Evolutionary conservation across 2,888 invertebrate genomes (phyloP), one percentile per base, ranked within the genome.

Genomic region (Hofmannophila pseudospretella): DNA sequence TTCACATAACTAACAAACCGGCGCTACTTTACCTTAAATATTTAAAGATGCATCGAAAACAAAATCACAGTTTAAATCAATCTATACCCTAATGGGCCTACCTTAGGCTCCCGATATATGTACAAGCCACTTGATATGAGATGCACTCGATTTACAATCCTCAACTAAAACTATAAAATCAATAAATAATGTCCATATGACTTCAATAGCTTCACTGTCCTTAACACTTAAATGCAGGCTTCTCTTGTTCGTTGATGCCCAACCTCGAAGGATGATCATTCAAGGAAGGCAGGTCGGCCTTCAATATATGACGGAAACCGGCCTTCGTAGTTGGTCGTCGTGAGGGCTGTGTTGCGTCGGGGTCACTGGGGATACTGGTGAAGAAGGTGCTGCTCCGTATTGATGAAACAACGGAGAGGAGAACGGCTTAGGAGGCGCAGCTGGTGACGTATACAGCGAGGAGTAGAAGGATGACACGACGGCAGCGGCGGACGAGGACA

Each of bases 241-340:
- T 16, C 36, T 32, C 20, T 32, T 42, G 32, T 41, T 45, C 47
- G 42, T 49, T 43, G 50, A 40, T 63, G 74, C 73, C 74, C 51
- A 66, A 62, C 78, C 75, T 65, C 47, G 53, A 67, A 64, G 50
- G 60, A 55, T 31, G 12, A 41, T 50, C 66, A 53, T 69, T 80
- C 71, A 81, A 74, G 82, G 76, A 61, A 84, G 78, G 73, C 72
- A 66, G 41, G 76, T 68, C 60, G 82, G 82, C 62, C 82, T 85
- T 85, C 90, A 93, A 85, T 91, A 92, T 79, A 92, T 90, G 54
- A 93, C 92, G 41, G 92, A 89, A 23, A 93, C 91, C 0, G 92
- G 91, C 77, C 92, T 89, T 61, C 92, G 75, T 3, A 92, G 86
- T 59, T 91, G 88, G 54, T 89, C 89, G 48, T 89, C 89, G 50